Evolutionary conservation across 1,140 invertebrate genomes (phyloP), one percentile per base, ranked within the genome.

Genomic region (Phymastichus coffea): DNA sequence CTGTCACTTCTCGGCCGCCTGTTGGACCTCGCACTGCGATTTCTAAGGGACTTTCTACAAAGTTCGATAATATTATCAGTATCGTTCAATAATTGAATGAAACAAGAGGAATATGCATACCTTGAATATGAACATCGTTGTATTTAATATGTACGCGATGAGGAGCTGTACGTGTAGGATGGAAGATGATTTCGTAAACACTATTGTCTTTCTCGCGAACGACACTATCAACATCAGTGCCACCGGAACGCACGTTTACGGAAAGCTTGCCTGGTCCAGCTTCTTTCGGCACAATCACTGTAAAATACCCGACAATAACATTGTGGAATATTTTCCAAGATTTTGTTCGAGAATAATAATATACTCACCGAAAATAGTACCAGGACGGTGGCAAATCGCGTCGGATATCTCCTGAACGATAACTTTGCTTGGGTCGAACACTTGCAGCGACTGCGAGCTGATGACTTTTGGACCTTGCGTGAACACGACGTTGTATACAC

Each of bases 21-120:
- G 98, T 99, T 17, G 97, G 97, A 54, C 97, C 96, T 66, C 97
- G 84, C 26, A 99, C 95, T 58, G 95, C 84, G 26, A 99, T 95
- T 2, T 96, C 98, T 6, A 98, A 80, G 68, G 98, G 95, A 2
- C 95, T 95, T 83, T 63, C 85, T 85, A 38, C 57, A 77, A 82
- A n/a, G n/a, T 38, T 38, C 12, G 9, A 23, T 23, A 2, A n/a
- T n/a, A n/a, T n/a, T n/a, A n/a, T n/a, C n/a, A 48, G 23, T 48
- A 4, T 25, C 6, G 30, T 33, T 33, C 14, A 33, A 33, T 33
- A 33, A 33, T n/a, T n/a, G n/a, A n/a, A n/a, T n/a, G n/a, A n/a
- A n/a, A n/a, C n/a, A n/a, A n/a, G n/a, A n/a, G n/a, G n/a, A n/a
- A n/a, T n/a, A n/a, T n/a, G n/a, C 10, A 30, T 69, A 78, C 73